A percentile compares a stretch with the other conserved stretches of the same genome.
phyloP scores from a whole-genome alignment of 2,113 vertebrate genomes.

The Nematolebias whitei region DNA sequence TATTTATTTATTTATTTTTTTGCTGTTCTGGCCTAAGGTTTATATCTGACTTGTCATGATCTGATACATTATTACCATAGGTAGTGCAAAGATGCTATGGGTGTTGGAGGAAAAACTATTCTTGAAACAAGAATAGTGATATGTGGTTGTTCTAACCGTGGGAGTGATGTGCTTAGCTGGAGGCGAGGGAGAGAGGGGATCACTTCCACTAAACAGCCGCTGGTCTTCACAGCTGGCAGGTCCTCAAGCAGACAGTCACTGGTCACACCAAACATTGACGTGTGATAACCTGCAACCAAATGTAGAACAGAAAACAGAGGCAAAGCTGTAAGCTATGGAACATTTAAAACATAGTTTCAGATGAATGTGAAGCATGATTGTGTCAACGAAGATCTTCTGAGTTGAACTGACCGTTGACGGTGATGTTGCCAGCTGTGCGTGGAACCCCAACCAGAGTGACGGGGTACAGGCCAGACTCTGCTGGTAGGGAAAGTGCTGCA shows the following conservation, averaged over 20 bases:
- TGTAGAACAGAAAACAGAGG: not conserved
- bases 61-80: constrained; percentile 3
- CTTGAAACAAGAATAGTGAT: not conserved
- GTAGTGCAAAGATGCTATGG: not conserved
- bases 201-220: constrained; percentile 90
- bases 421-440: constrained; percentile 90
- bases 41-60: not conserved
- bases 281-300: constrained; percentile 88
- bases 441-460: constrained; percentile 96
- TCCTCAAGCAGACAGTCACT: constrained; percentile 93
- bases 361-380: too few species aligned
- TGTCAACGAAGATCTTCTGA: not conserved
- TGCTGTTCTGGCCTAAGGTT: not conserved
- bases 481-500: constrained; percentile 91
- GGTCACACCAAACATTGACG: constrained; percentile 93
- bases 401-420: constrained; percentile 85
- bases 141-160: constrained; percentile 81
- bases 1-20: too few species aligned
- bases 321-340: not conserved
- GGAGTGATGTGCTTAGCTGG: constrained; percentile 95
- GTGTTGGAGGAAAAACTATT: not conserved
- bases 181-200: constrained; percentile 91
- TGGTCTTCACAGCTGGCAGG: constrained; percentile 86
- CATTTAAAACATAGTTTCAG: too few species aligned
- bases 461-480: constrained; percentile 95